phyloP scores from a whole-genome alignment of 2,888 invertebrate genomes.

The Noctua fimbriata region DNA sequence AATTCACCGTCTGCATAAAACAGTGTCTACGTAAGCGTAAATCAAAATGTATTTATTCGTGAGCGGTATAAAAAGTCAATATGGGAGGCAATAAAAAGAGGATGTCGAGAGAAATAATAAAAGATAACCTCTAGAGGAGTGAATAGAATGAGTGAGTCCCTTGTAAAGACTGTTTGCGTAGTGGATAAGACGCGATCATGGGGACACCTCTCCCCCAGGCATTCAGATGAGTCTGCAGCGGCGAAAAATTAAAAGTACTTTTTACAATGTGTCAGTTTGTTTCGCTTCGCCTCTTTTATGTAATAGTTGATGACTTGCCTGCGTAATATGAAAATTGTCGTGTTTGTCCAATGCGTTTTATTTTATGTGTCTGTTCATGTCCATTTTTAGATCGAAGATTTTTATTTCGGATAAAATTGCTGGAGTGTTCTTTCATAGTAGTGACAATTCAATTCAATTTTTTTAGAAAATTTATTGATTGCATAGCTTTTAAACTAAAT shows the following conservation, averaged over 20 bases:
- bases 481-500: no score
- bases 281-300: conserved; percentile 64
- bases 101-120: conserved; percentile 88
- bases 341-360: conserved; percentile 29
- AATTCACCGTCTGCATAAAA: conserved; percentile 86
- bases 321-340: conserved; percentile 13
- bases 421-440: neutral
- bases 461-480: neutral
- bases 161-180: conserved; percentile 90
- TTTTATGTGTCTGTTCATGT: conserved; percentile 17
- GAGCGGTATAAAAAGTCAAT: conserved; percentile 89
- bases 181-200: conserved; percentile 89
- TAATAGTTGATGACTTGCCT: conserved; percentile 61
- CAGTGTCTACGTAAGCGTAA: conserved; percentile 83
- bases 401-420: neutral
- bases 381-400: neutral
- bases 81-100: conserved; percentile 89
- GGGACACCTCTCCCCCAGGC: conserved; percentile 86
- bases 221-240: conserved; percentile 74
- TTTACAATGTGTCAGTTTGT: conserved; percentile 77
- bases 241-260: conserved; percentile 85
- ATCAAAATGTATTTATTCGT: conserved; percentile 90
- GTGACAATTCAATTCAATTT: neutral
- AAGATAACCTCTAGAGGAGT: conserved; percentile 88
- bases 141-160: conserved; percentile 88